phyloP scores from a whole-genome alignment of 2,797 vertebrate species.

The Rhynchonycteris naso region DNA sequence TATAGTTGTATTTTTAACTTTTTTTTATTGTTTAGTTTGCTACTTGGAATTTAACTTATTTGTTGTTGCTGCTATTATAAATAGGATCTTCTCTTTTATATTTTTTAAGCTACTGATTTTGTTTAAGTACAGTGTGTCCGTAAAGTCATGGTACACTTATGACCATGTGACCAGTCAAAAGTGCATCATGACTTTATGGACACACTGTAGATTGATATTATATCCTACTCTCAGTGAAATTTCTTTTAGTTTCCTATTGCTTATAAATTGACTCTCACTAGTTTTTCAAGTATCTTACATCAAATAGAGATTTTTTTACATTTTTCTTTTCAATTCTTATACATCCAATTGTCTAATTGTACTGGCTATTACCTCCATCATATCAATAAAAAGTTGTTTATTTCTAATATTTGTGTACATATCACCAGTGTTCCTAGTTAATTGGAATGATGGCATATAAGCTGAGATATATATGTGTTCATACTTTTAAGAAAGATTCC shows the following conservation, averaged over 20 bases:
- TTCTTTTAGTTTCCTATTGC: background rate
- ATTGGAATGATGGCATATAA: background rate
- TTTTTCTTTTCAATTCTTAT: background rate
- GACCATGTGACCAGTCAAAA: too few relatives aligned
- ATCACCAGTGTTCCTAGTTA: background rate
- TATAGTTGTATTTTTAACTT: background rate
- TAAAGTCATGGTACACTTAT: too few relatives aligned
- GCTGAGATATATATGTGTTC: background rate
- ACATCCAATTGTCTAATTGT: background rate
- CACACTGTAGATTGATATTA: too few relatives aligned
- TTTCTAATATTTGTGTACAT: background rate
- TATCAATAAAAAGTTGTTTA: slow-evolving; percentile 3
- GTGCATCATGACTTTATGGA: too few relatives aligned
- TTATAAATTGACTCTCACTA: background rate
- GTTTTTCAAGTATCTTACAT: background rate
- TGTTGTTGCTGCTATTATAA: slow-evolving; percentile 2
- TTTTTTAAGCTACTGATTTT: background rate
- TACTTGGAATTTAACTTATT: background rate
- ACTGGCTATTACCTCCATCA: background rate
- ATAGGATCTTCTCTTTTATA: background rate
- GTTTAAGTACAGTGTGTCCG: too few relatives aligned
- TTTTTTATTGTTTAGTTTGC: background rate
- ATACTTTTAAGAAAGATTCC: slow-evolving; percentile 7
- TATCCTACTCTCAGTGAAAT: background rate
- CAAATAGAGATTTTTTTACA: background rate